Conservation (phyloP, 2,113 vertebrate genomes). For the Echinops telfairi region DNA sequence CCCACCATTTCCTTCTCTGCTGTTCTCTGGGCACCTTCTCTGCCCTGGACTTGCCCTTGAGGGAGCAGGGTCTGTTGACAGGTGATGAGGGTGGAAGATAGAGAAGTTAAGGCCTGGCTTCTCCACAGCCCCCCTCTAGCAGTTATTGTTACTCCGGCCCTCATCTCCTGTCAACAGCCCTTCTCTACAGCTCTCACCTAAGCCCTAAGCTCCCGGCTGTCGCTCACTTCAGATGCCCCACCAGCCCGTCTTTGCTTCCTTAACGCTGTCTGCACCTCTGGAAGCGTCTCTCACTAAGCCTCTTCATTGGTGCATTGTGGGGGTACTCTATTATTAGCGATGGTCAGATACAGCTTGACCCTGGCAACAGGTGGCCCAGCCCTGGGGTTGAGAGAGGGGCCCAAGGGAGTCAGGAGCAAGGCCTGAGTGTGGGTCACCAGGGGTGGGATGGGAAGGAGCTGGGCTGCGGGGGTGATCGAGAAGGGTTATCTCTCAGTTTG, state of each 20-base stretch:
- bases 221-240: background rate
- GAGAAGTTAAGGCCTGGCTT: background rate
- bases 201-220: background rate
- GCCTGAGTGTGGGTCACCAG: background rate
- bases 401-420: background rate
- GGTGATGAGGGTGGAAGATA: background rate
- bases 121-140: background rate
- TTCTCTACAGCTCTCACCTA: background rate
- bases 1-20: background rate
- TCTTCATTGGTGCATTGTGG: background rate
- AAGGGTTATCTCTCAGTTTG: background rate
- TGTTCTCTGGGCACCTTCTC: background rate
- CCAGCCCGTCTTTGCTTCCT: background rate
- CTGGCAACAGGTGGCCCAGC: background rate
- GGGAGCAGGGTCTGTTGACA: background rate
- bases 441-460: background rate
- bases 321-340: background rate
- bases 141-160: background rate
- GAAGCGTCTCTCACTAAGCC: background rate
- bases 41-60: background rate
- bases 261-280: background rate
- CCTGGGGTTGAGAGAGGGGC: background rate
- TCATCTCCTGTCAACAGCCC: background rate
- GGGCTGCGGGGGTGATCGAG: background rate
- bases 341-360: background rate